Evolutionary conservation across 92 coral and sea anemone genomes (phyloP).

Genomic region (Diadumene lineata): DNA sequence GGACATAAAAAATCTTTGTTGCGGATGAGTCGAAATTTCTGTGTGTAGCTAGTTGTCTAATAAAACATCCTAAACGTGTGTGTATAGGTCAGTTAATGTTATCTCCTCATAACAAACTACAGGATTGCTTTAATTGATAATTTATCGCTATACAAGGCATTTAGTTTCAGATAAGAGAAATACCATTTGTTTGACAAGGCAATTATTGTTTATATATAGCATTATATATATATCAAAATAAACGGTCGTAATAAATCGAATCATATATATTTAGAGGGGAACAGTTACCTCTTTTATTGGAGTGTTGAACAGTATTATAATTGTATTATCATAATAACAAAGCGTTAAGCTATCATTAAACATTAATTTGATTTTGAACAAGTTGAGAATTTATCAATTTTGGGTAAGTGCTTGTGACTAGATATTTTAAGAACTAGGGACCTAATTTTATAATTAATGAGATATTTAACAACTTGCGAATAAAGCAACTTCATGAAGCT

Average conservation of each 20-base stretch:
- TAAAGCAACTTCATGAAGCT: no score
- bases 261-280: neutral
- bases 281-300: neutral
- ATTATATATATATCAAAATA: neutral
- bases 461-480: no score
- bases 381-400: neutral
- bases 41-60: conserved; percentile 16
- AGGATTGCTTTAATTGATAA: neutral
- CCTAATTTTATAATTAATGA: no score
- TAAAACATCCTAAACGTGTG: conserved; percentile 1
- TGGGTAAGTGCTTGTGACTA: neutral
- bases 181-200: neutral
- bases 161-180: neutral
- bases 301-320: neutral
- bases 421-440: no score
- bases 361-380: neutral
- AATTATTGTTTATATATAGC: neutral
- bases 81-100: neutral
- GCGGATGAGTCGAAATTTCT: neutral
- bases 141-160: neutral
- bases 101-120: conserved; percentile 15
- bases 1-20: conserved; percentile 3
- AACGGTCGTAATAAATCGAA: neutral
- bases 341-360: neutral
- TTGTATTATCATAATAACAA: neutral